Conservation (phyloP, 2,113 vertebrate genomes). For the Pipra filicauda region DNA sequence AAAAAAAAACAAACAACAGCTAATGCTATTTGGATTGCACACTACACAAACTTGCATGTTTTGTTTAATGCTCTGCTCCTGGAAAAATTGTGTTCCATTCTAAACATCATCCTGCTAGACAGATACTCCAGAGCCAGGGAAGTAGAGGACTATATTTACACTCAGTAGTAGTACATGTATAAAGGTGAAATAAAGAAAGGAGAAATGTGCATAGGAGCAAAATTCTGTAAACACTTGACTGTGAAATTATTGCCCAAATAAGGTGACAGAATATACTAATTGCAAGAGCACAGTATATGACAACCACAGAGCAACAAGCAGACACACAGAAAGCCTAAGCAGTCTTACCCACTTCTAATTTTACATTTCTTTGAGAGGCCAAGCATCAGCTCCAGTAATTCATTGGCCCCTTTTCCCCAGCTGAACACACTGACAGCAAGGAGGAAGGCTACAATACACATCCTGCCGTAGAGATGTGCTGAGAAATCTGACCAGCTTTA, state of each 20-base stretch:
- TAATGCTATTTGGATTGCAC: not conserved
- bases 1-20: not conserved
- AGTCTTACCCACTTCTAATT: not conserved
- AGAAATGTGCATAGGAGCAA: not conserved
- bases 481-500: not conserved
- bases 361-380: not conserved
- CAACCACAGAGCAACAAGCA: not conserved
- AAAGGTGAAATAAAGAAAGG: not conserved
- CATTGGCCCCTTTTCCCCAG: not conserved
- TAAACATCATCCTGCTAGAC: not conserved
- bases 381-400: not conserved
- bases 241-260: not conserved
- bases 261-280: not conserved
- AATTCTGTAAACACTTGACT: not conserved
- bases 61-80: not conserved
- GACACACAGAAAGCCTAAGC: not conserved
- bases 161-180: not conserved
- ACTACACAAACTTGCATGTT: not conserved
- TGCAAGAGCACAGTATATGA: not conserved
- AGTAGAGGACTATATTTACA: not conserved
- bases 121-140: not conserved
- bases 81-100: not conserved
- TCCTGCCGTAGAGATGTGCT: not conserved
- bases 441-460: not conserved
- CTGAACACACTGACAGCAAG: fast-evolving